Conservation (phyloP, 1,140 invertebrate genomes). For the Drosophila willistoni region DNA sequence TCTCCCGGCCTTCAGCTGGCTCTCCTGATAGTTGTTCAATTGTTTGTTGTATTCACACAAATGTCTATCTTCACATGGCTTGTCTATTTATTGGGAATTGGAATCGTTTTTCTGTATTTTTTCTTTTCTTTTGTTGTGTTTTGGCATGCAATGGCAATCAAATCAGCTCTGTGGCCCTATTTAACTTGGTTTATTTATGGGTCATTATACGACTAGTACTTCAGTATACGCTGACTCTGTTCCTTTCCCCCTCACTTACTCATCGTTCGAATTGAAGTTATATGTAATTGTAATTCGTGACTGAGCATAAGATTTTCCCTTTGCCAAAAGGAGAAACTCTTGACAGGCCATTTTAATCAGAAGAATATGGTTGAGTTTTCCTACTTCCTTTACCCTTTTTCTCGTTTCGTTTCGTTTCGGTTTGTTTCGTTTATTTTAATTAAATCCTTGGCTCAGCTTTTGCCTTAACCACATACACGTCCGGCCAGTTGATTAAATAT, state of each 20-base stretch:
- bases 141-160: constrained; percentile 29
- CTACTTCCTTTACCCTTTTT: not conserved
- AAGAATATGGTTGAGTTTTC: constrained; percentile 4
- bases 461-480: constrained; percentile 30
- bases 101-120: constrained; percentile 22
- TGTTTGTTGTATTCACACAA: constrained; percentile 50
- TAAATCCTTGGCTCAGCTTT: constrained; percentile 44
- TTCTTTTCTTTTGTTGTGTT: constrained; percentile 4
- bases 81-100: constrained; percentile 31
- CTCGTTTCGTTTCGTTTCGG: not conserved
- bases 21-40: constrained; percentile 5
- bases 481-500: constrained; percentile 59
- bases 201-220: constrained; percentile 11
- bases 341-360: constrained; percentile 13
- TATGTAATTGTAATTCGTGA: constrained; percentile 39
- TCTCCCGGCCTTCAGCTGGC: not conserved
- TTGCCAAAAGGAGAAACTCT: constrained; percentile 3
- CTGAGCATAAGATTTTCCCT: constrained; percentile 35
- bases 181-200: constrained; percentile 38
- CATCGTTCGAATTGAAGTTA: constrained; percentile 8
- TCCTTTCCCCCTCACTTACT: not conserved
- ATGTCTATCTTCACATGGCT: constrained; percentile 55
- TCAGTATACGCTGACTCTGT: not conserved
- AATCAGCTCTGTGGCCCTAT: constrained; percentile 14
- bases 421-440: constrained; percentile 18